phyloP scores from a whole-genome alignment of 2,113 vertebrate genomes.

The Pogonocichla stellata region DNA sequence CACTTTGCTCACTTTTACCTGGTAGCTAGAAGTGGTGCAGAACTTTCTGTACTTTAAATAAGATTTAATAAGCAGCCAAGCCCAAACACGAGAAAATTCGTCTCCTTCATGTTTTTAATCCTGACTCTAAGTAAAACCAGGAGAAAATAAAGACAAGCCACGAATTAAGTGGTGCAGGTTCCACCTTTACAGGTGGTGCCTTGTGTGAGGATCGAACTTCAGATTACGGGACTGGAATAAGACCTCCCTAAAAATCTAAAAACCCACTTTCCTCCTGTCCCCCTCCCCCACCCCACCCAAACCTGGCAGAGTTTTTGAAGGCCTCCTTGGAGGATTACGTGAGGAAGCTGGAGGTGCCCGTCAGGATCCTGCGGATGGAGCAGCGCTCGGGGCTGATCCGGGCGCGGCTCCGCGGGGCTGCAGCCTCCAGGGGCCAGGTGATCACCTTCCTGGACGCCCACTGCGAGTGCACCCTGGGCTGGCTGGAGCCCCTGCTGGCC shows the following conservation, averaged over 20 bases:
- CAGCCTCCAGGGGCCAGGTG: constrained; percentile 88
- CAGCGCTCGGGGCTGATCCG: constrained; percentile 93
- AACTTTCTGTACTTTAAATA: too few species aligned
- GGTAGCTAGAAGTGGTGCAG: too few species aligned
- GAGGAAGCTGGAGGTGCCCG: constrained; percentile 81
- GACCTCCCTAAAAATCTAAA: background rate
- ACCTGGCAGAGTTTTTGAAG: constrained; percentile 86
- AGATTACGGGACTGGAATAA: constrained; percentile 83
- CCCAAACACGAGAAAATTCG: too few species aligned
- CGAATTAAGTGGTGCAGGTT: too few species aligned
- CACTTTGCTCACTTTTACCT: too few species aligned
- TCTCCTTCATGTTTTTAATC: too few species aligned
- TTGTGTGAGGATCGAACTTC: constrained; percentile 89
- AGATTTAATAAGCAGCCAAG: too few species aligned
- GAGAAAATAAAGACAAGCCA: too few species aligned
- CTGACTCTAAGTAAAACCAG: too few species aligned
- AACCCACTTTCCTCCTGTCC: background rate
- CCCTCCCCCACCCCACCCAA: too few species aligned
- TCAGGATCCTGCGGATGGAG: constrained; percentile 92
- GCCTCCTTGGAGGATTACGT: constrained; percentile 87
- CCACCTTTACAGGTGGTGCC: constrained; percentile 49
- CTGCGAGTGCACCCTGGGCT: constrained; percentile 93
- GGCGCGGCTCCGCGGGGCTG: constrained; percentile 90
- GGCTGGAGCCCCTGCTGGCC: constrained; percentile 92
- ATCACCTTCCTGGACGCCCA: constrained; percentile 97